Conservation (phyloP, 2,888 invertebrate genomes). For the Chloroclystis v-ata region DNA sequence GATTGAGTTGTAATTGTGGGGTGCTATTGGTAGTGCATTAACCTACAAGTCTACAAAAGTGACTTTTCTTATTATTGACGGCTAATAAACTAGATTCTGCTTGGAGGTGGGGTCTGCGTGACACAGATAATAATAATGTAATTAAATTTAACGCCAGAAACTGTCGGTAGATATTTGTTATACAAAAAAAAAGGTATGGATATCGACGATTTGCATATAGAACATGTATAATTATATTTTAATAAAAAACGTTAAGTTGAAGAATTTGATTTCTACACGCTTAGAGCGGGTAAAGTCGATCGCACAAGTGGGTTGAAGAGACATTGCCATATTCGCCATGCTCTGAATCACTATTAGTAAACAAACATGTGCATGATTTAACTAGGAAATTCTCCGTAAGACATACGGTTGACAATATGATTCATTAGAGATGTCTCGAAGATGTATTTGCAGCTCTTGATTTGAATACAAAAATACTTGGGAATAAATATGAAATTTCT, state of each 20-base stretch:
- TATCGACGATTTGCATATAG: not conserved
- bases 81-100: too few species aligned
- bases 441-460: not conserved
- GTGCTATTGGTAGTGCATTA: constrained; percentile 30
- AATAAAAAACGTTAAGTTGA: not conserved
- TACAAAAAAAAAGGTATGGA: not conserved
- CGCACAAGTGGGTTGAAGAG: constrained; percentile 44
- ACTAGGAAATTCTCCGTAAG: constrained; percentile 18
- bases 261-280: constrained; percentile 9
- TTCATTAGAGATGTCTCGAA: constrained; percentile 11
- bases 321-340: constrained; percentile 48
- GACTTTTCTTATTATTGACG: constrained; percentile 22
- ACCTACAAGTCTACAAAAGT: constrained; percentile 30
- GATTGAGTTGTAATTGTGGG: constrained; percentile 6
- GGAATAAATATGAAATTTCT: too few species aligned
- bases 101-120: constrained; percentile 9
- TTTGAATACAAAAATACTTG: not conserved
- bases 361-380: constrained; percentile 23
- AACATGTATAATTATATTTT: not conserved
- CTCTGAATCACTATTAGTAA: constrained; percentile 47
- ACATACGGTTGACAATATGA: constrained; percentile 13
- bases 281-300: constrained; percentile 30
- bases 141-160: not conserved
- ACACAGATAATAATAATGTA: constrained; percentile 17
- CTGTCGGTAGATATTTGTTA: too few species aligned